A percentile compares a stretch with the other conserved stretches of the same genome.
Evolutionary conservation across 2,888 invertebrate species (phyloP).

Genomic region (Hemaris fuciformis): DNA sequence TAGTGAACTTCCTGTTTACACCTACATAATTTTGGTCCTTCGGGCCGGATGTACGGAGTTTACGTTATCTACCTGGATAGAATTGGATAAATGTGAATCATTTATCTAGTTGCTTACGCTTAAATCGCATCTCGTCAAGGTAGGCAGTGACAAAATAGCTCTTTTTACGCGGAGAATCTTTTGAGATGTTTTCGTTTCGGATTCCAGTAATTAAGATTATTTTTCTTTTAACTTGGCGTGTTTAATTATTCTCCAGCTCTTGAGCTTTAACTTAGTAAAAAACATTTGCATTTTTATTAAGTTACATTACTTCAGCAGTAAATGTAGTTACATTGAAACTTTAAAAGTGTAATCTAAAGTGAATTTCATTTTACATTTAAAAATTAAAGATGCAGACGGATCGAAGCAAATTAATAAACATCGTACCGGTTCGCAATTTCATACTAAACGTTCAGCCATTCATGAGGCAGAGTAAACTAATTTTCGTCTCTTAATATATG

Average conservation of each 20-base stretch:
- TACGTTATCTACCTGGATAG: constrained; percentile 10
- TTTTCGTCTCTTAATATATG: constrained; percentile 1
- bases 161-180: background rate
- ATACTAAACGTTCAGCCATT: background rate
- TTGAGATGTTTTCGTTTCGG: constrained; percentile 2
- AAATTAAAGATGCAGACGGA: background rate
- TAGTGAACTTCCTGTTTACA: constrained; percentile 26
- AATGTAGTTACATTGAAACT: background rate
- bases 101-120: constrained; percentile 1
- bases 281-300: background rate
- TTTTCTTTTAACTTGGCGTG: background rate
- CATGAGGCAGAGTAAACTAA: background rate
- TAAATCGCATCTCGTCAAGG: constrained; percentile 3
- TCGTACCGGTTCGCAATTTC: too few species aligned
- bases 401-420: background rate
- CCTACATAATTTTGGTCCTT: constrained; percentile 28
- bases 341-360: background rate
- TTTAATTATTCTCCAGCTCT: background rate
- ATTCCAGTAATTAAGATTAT: background rate
- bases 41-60: constrained; percentile 21
- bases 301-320: background rate
- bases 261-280: background rate
- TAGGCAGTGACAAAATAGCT: background rate
- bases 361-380: background rate
- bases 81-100: constrained; percentile 8